These are phyloP conservation scores for Himalopsyche tibetana DNA, from an alignment of 2,888 invertebrate genomes.

Conservation along the genomic window DNA sequence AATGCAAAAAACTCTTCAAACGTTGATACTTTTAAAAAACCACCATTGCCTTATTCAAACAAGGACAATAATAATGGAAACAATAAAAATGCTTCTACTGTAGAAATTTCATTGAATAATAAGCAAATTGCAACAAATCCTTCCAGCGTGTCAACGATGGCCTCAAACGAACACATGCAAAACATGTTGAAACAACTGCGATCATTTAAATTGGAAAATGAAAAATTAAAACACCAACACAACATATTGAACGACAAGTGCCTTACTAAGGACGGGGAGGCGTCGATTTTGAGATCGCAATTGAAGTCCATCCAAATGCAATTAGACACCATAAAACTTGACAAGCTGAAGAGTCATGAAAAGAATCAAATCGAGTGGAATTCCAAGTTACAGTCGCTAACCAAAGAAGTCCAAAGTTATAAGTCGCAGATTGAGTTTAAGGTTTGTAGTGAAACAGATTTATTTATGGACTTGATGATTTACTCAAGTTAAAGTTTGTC, in stretches of 20 bases:
- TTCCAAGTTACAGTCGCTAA: constrained; percentile 72
- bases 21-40: not conserved
- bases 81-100: not conserved
- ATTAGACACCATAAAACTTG: constrained; percentile 73
- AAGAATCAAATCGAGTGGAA: constrained; percentile 76
- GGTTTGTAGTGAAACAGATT: constrained; percentile 68
- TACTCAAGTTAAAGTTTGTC: not conserved
- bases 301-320: constrained; percentile 74
- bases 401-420: constrained; percentile 73
- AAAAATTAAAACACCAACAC: constrained; percentile 60
- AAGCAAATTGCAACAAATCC: not conserved
- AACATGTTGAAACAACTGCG: constrained; percentile 61
- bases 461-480: not conserved
- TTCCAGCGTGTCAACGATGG: constrained; percentile 23
- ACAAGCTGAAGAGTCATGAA: constrained; percentile 73
- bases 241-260: constrained; percentile 71
- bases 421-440: constrained; percentile 78
- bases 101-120: not conserved
- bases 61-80: not conserved
- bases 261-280: constrained; percentile 78
- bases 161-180: constrained; percentile 47
- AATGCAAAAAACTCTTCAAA: not conserved
- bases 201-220: constrained; percentile 65
- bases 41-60: not conserved
- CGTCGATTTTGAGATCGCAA: constrained; percentile 77